Percentiles rank a stretch among this genome's conserved stretches.
These are phyloP conservation scores for Slavum lentiscoides DNA, from an alignment of 2,888 invertebrate genomes.

Conservation along the genomic window DNA sequence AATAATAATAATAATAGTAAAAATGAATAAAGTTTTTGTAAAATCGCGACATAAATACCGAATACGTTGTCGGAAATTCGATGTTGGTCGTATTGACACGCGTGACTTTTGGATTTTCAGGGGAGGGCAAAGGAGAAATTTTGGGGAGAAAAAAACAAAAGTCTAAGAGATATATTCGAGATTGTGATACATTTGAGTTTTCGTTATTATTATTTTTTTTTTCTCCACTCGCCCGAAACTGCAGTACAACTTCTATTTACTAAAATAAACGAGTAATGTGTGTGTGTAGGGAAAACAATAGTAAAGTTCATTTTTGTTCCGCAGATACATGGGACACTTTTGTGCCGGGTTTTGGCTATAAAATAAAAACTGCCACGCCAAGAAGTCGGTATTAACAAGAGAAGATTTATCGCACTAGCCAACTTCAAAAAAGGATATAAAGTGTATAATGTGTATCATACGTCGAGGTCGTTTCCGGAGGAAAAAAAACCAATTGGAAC, in stretches of 20 bases:
- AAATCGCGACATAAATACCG: too few species aligned
- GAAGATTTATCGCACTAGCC: slow-evolving; percentile 33
- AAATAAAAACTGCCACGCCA: slow-evolving; percentile 39
- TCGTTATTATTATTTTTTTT: background rate
- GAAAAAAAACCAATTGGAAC: slow-evolving; percentile 1
- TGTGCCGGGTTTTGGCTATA: slow-evolving; percentile 7
- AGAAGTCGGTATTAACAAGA: slow-evolving; percentile 33
- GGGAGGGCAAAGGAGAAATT: too few species aligned
- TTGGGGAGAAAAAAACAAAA: background rate
- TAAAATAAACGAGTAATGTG: too few species aligned
- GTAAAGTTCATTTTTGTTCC: slow-evolving; percentile 38
- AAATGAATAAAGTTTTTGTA: too few species aligned
- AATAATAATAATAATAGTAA: too few species aligned
- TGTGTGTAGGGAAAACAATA: slow-evolving; percentile 6
- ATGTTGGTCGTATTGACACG: background rate
- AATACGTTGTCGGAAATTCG: background rate
- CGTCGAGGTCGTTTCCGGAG: background rate
- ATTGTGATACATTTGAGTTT: slow-evolving; percentile 7
- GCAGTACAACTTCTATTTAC: too few species aligned
- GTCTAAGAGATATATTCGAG: background rate
- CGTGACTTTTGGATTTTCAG: background rate
- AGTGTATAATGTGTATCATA: background rate
- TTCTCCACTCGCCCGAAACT: too few species aligned
- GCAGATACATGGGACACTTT: background rate
- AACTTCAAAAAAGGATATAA: background rate